Evolutionary conservation across 2,113 vertebrate genomes (phyloP).

Genomic region (Raja brachyura): DNA sequence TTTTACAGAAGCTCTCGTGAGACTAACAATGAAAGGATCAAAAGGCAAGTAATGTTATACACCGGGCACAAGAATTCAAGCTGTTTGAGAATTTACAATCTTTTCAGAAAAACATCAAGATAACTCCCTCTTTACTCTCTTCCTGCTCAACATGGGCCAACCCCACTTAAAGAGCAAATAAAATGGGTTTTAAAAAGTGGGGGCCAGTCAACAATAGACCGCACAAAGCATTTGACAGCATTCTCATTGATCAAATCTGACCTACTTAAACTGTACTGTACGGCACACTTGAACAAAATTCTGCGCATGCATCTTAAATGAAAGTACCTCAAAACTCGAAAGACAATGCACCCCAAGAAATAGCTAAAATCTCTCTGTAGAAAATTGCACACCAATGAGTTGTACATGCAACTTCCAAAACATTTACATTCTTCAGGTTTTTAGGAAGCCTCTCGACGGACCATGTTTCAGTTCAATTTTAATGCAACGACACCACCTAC

Average conservation of each 20-base stretch:
- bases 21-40: neutral
- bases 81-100: neutral
- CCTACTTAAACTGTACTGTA: neutral
- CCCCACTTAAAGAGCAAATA: neutral
- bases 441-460: neutral
- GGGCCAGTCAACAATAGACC: constrained; percentile 23
- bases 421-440: neutral
- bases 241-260: neutral
- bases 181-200: neutral
- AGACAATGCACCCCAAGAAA: neutral
- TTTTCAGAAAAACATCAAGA: neutral
- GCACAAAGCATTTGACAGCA: neutral
- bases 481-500: constrained; percentile 11
- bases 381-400: neutral
- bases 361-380: neutral
- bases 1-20: neutral
- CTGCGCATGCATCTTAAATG: neutral
- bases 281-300: neutral
- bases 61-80: neutral
- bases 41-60: neutral
- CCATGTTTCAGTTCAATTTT: neutral
- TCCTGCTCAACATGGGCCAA: neutral
- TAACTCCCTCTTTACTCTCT: neutral
- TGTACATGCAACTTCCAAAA: neutral
- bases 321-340: neutral